These are phyloP conservation scores for Pseudanteris insignis DNA, from an alignment of 2,888 invertebrate genomes.

Conservation along the genomic window DNA sequence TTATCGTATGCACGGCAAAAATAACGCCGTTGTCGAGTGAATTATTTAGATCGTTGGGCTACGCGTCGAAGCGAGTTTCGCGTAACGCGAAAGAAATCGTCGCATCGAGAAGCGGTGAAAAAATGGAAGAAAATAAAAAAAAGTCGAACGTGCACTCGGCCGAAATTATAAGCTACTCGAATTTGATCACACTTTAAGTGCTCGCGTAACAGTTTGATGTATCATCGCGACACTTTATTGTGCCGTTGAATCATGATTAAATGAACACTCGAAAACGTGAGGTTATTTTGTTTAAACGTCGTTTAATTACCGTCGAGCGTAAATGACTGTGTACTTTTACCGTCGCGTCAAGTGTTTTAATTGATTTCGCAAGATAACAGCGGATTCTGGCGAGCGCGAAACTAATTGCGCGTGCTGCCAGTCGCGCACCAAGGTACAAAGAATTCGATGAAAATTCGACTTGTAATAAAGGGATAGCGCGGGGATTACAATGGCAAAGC, in stretches of 20 bases:
- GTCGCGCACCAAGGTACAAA: too few species aligned
- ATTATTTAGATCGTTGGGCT: conserved; percentile 19
- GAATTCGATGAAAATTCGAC: not conserved
- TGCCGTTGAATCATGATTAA: conserved; percentile 21
- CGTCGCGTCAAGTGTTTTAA: conserved; percentile 8
- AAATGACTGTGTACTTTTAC: conserved; percentile 8
- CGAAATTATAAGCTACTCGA: conserved; percentile 14
- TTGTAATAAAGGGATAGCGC: too few species aligned
- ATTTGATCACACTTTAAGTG: conserved; percentile 23
- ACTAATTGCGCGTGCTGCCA: too few species aligned
- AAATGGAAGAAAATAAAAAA: too few species aligned
- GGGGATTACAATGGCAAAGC: too few species aligned
- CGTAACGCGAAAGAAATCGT: not conserved
- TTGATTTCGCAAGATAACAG: conserved; percentile 1
- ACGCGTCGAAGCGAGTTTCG: conserved; percentile 7
- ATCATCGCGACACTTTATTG: conserved; percentile 16
- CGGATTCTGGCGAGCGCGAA: too few species aligned
- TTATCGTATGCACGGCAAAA: conserved; percentile 11
- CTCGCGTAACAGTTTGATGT: conserved; percentile 19
- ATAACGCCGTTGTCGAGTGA: conserved; percentile 3
- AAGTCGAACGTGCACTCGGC: conserved; percentile 9
- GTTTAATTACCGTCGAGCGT: conserved; percentile 10
- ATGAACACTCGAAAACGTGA: too few species aligned
- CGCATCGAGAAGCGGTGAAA: not conserved
- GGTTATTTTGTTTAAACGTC: too few species aligned